A percentile compares a stretch with the other conserved stretches of the same genome.
phyloP scores from a whole-genome alignment of 2,888 invertebrate genomes.

The Axea sp. region DNA sequence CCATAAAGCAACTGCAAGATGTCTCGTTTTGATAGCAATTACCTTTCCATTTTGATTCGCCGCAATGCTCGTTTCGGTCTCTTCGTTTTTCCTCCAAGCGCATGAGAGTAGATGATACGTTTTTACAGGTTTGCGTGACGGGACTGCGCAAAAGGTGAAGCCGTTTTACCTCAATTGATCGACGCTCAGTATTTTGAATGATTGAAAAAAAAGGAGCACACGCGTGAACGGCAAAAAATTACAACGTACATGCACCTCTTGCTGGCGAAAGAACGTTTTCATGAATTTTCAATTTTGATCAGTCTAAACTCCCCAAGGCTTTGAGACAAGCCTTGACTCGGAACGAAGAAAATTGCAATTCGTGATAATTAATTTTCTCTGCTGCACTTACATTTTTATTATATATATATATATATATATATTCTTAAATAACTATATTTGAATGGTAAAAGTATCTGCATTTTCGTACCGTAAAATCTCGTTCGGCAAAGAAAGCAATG shows the following conservation, averaged over 20 bases:
- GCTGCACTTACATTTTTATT: no score
- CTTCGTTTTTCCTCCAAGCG: conserved; percentile 45
- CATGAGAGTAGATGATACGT: conserved; percentile 62
- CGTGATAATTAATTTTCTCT: conserved; percentile 20
- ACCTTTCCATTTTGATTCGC: conserved; percentile 34
- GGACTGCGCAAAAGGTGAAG: conserved; percentile 51
- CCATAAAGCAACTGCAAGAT: conserved; percentile 1
- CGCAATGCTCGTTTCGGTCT: conserved; percentile 24
- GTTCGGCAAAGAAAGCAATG: neutral
- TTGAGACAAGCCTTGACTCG: conserved; percentile 20
- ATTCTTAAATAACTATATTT: no score
- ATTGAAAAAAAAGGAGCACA: conserved; percentile 46
- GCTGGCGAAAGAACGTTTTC: conserved; percentile 35
- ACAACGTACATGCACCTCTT: conserved; percentile 30
- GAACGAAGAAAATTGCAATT: neutral
- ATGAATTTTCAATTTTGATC: conserved; percentile 61
- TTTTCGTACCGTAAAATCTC: no score
- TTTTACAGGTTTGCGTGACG: conserved; percentile 63
- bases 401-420: no score
- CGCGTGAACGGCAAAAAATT: conserved; percentile 36
- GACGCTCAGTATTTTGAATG: conserved; percentile 51
- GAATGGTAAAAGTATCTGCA: no score
- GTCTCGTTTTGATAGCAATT: conserved; percentile 21
- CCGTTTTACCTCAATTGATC: conserved; percentile 57
- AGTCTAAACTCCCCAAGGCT: conserved; percentile 40